Evolutionary conservation across 2,797 vertebrate genomes (phyloP).

Genomic region (Leontocebus nigricollis): DNA sequence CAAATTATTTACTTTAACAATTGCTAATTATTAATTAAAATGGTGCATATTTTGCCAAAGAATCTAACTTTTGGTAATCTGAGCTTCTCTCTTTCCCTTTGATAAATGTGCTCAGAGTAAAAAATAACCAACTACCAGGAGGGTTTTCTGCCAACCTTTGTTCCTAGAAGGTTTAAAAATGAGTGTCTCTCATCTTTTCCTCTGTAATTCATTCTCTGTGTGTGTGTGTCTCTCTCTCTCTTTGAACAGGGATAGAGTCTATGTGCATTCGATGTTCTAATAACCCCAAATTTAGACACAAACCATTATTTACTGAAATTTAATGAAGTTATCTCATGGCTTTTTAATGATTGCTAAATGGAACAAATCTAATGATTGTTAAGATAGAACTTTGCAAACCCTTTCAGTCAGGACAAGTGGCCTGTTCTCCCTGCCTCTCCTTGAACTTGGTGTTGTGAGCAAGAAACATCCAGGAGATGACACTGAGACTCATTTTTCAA

Average conservation of each 20-base stretch:
- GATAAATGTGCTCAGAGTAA: background rate
- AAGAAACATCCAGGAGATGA: background rate
- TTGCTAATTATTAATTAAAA: background rate
- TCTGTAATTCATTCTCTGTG: background rate
- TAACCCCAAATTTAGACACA: background rate
- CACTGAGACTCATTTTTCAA: slow-evolving; percentile 74
- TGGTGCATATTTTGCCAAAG: background rate
- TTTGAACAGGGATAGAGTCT: background rate
- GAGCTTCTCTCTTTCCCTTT: background rate
- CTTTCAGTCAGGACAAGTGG: background rate
- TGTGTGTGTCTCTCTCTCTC: background rate
- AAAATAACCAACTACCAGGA: background rate
- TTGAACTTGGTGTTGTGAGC: slow-evolving; percentile 28
- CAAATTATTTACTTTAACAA: background rate
- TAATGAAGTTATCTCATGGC: background rate
- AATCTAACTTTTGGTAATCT: background rate
- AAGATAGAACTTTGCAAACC: background rate
- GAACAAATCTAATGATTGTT: background rate
- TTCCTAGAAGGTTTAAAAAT: background rate
- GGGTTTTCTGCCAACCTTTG: background rate
- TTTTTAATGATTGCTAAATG: background rate
- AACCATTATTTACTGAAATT: background rate
- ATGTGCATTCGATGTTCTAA: background rate
- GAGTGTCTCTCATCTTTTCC: background rate
- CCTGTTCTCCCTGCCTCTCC: background rate